These are phyloP conservation scores for Penaeus indicus DNA, from an alignment of 1,140 invertebrate species.

Conservation along the genomic window DNA sequence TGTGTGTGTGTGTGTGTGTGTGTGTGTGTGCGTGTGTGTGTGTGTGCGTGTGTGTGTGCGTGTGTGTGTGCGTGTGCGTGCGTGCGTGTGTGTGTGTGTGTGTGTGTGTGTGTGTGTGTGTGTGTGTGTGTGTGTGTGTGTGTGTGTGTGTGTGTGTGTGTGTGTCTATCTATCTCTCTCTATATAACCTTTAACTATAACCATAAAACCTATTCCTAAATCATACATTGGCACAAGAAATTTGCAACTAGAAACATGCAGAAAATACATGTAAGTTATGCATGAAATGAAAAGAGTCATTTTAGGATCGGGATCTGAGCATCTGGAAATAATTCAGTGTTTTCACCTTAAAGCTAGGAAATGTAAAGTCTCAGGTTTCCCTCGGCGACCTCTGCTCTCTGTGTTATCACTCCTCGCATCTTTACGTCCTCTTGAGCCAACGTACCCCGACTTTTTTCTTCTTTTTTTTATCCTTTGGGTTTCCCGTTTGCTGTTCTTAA, in stretches of 20 bases:
- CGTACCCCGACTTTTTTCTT: neutral
- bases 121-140: neutral
- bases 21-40: neutral
- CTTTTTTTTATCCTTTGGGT: neutral
- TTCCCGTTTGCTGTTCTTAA: neutral
- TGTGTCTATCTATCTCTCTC: neutral
- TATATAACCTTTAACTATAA: neutral
- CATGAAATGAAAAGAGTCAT: no score
- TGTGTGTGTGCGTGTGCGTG: neutral
- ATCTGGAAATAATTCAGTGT: neutral
- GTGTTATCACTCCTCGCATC: neutral
- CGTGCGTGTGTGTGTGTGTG: neutral
- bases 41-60: neutral
- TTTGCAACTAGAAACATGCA: no score
- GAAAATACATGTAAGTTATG: no score
- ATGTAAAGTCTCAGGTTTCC: no score
- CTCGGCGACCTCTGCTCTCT: neutral
- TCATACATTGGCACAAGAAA: neutral
- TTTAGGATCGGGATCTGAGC: neutral
- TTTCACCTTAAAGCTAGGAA: no score
- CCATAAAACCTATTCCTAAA: neutral
- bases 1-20: neutral
- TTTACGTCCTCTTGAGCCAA: neutral
- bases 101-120: neutral
- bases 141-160: no score